Percentiles rank a stretch among this genome's conserved stretches.
Conservation (phyloP, 2,113 vertebrate species). For the Xerus inauris region DNA sequence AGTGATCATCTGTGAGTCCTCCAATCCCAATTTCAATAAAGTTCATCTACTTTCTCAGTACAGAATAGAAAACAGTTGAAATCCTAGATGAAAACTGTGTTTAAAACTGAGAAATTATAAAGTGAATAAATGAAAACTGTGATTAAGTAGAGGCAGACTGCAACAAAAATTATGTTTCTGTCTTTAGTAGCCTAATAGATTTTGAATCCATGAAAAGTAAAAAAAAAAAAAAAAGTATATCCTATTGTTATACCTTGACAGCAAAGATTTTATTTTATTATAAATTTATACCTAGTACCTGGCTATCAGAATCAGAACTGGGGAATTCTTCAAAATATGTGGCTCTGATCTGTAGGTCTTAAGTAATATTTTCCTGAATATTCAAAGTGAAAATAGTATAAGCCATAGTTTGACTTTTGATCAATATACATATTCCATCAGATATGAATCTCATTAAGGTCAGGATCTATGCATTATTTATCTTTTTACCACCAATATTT, state of each 20-base stretch:
- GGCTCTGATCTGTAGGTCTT: neutral
- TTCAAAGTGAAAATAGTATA: neutral
- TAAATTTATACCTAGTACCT: neutral
- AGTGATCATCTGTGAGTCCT: neutral
- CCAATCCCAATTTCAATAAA: neutral
- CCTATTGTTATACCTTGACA: neutral
- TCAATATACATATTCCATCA: neutral
- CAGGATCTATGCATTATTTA: neutral
- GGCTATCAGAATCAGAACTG: neutral
- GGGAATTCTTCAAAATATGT: neutral
- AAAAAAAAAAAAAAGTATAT: neutral
- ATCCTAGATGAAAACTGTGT: neutral
- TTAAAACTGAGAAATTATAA: neutral
- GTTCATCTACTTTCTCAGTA: neutral
- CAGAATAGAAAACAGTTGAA: slow-evolving; percentile 32
- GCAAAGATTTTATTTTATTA: neutral
- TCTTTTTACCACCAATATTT: neutral
- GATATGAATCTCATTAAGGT: neutral
- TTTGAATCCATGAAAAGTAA: neutral
- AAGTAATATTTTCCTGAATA: neutral
- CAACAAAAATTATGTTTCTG: neutral
- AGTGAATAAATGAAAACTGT: neutral
- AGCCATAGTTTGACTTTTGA: neutral
- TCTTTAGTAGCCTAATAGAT: neutral
- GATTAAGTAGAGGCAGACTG: neutral